These are phyloP conservation scores for Pseudomyrmex flavicornis DNA, from an alignment of 1,140 invertebrate genomes.

Conservation along the genomic window DNA sequence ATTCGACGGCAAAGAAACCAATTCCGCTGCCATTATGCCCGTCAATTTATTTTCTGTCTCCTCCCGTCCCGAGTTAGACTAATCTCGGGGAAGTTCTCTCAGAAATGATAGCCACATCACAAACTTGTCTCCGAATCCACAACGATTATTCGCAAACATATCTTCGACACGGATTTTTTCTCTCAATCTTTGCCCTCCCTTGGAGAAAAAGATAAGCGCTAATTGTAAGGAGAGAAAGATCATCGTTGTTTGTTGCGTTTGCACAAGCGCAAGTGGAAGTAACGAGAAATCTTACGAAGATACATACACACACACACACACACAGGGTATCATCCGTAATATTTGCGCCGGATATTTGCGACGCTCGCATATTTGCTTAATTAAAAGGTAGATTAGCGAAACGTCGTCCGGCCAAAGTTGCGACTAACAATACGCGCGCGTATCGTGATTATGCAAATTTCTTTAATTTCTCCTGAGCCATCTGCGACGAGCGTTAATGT, in stretches of 20 bases:
- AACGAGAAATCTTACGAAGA: slow-evolving; percentile 14
- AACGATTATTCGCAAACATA: slow-evolving; percentile 33
- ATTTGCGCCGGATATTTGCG: no score
- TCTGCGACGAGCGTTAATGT: slow-evolving; percentile 53
- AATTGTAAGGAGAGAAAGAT: neutral
- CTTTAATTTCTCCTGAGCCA: slow-evolving; percentile 52
- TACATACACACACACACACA: neutral
- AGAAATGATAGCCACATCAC: neutral
- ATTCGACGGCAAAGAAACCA: slow-evolving; percentile 47
- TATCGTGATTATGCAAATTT: slow-evolving; percentile 55
- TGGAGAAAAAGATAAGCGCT: neutral
- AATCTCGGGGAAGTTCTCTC: slow-evolving; percentile 17
- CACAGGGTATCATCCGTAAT: slow-evolving; percentile 7
- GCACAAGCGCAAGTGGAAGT: neutral
- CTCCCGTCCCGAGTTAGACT: neutral
- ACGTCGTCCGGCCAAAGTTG: slow-evolving; percentile 34
- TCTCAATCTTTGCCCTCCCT: neutral
- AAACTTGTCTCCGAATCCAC: neutral
- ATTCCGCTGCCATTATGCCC: slow-evolving; percentile 40
- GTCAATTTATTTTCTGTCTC: slow-evolving; percentile 49
- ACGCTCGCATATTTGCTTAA: slow-evolving; percentile 56
- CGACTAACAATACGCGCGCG: slow-evolving; percentile 35
- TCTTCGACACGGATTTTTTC: neutral
- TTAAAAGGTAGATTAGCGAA: slow-evolving; percentile 54
- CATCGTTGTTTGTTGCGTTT: neutral